Evolutionary conservation across 2,888 invertebrate species (phyloP), one percentile per base, ranked within the genome.

Genomic region (Phorcus lineatus): DNA sequence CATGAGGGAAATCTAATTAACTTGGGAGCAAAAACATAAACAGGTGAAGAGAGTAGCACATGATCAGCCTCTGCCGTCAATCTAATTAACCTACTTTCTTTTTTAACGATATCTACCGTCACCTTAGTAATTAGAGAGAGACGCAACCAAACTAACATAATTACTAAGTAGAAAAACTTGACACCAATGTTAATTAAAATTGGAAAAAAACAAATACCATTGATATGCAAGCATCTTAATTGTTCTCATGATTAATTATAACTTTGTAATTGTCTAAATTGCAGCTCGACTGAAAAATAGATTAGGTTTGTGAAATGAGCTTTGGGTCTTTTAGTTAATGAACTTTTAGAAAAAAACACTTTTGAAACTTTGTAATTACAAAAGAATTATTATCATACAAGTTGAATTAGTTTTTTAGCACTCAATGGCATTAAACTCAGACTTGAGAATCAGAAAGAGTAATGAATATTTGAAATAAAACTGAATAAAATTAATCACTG

Each of bases 1-100:
- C 70, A 70, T 70, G 70, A 36, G 28, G 70, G 40, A 70, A 70
- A 70, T 40, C 70, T 70, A 70, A 70, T 70, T 70, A 70, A 70
- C 70, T 70, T n/a, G 36, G 31, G 70, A 70, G 70, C 70, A 70
- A 70, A 70, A 70, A 70, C 70, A 70, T 19, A 70, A 36, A 17
- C 36, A 70, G 36, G 70, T 36, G 70, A 70, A 19, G 31, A 36
- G 31, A 19, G n/a, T 70, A 36, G 36, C 70, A 36, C 70, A 70
- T 40, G 67, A 70, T 31, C 70, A 36, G 70, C 70, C 17, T 19
- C 11, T n/a, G 24, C 36, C 70, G 40, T 70, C 70, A 70, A 70
- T 70, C 70, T 70, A 70, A 70, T 70, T 70, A 70, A 70, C 70
- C 70, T 40, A 70, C 70, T 36, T 70, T 40, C 70, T 70, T 70